Percentiles rank a stretch among this genome's conserved stretches.
phyloP scores from a whole-genome alignment of 1,140 invertebrate species.

The Euschistus heros region DNA sequence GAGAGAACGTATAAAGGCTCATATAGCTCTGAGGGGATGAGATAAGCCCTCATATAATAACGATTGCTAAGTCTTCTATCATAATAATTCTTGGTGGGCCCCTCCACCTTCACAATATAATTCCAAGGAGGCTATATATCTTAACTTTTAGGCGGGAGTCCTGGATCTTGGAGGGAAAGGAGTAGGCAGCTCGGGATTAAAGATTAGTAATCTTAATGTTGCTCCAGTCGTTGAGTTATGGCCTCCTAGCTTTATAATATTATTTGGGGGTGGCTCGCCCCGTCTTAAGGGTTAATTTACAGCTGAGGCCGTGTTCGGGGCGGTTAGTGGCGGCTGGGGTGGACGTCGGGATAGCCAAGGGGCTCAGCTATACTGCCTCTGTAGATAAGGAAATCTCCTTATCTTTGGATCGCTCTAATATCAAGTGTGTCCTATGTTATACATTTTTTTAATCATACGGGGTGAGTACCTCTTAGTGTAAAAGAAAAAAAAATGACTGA shows the following conservation, averaged over 20 bases:
- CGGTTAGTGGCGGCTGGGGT: too few species aligned
- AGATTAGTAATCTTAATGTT: slow-evolving; percentile 17
- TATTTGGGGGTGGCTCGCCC: not conserved
- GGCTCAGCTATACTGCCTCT: too few species aligned
- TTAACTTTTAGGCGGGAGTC: slow-evolving; percentile 5
- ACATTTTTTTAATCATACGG: too few species aligned
- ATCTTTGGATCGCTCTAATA: too few species aligned
- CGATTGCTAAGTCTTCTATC: slow-evolving; percentile 16
- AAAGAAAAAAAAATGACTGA: too few species aligned
- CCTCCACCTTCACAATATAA: slow-evolving; percentile 9
- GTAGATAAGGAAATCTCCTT: too few species aligned
- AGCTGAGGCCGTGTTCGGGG: not conserved
- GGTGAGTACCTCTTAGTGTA: too few species aligned
- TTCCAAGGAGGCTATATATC: slow-evolving; percentile 6
- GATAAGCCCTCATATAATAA: slow-evolving; percentile 17
- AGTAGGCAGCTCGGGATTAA: not conserved
- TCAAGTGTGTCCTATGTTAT: too few species aligned
- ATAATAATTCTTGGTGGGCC: slow-evolving; percentile 7
- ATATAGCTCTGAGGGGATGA: not conserved
- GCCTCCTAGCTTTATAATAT: not conserved
- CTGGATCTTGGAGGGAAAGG: not conserved
- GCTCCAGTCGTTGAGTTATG: slow-evolving; percentile 2
- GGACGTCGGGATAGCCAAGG: too few species aligned
- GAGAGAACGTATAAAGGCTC: not conserved
- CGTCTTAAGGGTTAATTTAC: slow-evolving; percentile 14